These are phyloP conservation scores for Ophioninae sp. DNA, from an alignment of 2,888 invertebrate species.

Conservation along the genomic window DNA sequence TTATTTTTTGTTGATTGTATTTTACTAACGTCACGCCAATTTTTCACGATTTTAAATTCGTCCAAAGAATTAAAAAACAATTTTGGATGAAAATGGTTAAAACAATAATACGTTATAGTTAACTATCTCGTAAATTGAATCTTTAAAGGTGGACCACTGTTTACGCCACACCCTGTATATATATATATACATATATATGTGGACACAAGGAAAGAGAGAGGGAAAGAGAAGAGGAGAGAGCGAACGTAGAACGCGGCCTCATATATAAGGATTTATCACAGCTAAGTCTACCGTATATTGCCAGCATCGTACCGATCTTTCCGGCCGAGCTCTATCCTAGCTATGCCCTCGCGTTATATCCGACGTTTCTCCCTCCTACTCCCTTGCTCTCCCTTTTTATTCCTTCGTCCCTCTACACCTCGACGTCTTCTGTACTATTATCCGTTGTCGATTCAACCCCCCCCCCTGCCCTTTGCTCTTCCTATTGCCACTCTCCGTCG, in stretches of 20 bases:
- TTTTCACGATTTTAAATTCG: too few relatives aligned
- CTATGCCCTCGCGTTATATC: conserved; percentile 44
- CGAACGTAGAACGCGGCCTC: conserved; percentile 76
- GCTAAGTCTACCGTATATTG: conserved; percentile 80
- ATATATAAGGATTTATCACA: conserved; percentile 81
- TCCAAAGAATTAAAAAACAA: too few relatives aligned
- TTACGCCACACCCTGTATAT: too few relatives aligned
- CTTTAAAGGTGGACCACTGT: too few relatives aligned
- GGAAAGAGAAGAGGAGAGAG: conserved; percentile 49
- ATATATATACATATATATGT: too few relatives aligned
- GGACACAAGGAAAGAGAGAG: background rate
- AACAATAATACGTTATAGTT: too few relatives aligned
- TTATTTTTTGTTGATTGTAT: too few relatives aligned
- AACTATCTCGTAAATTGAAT: too few relatives aligned
- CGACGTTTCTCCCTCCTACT: conserved; percentile 38
- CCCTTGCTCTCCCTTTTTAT: conserved; percentile 57
- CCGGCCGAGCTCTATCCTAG: conserved; percentile 52
- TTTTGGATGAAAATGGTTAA: too few relatives aligned
- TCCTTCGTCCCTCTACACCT: conserved; percentile 61
- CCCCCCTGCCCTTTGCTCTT: background rate
- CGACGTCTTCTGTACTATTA: conserved; percentile 62
- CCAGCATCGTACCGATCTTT: conserved; percentile 75
- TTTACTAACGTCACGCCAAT: too few relatives aligned
- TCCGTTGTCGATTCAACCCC: conserved; percentile 11
- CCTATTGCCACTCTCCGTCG: background rate